These are phyloP conservation scores for Phalloptychus januarius DNA, from an alignment of 2,797 vertebrate genomes.

Conservation along the genomic window DNA sequence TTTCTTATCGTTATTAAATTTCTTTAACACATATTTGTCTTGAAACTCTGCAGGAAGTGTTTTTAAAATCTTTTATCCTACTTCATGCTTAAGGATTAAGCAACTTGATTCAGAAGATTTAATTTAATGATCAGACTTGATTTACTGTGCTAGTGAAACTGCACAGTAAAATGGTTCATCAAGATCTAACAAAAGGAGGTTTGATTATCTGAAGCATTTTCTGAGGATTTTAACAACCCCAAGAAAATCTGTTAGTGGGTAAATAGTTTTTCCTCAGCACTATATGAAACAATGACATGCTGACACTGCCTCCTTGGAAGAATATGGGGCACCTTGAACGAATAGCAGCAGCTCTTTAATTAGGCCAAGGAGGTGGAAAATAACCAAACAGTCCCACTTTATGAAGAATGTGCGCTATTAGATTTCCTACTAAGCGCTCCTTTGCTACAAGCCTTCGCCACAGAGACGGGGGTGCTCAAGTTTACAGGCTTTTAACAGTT, in stretches of 20 bases:
- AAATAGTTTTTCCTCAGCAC: neutral
- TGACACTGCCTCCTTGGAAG: slow-evolving; percentile 40
- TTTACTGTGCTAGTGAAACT: neutral
- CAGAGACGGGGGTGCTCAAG: slow-evolving; percentile 56
- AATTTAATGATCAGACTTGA: neutral
- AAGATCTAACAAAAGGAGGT: neutral
- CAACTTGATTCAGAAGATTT: neutral
- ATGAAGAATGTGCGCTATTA: slow-evolving; percentile 75
- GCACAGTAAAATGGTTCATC: neutral
- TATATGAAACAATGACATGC: slow-evolving; percentile 48
- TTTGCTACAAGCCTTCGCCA: slow-evolving; percentile 55
- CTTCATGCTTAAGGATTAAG: neutral
- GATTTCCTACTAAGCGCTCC: slow-evolving; percentile 67
- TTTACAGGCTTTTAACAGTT: slow-evolving; percentile 75
- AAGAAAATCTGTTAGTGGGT: neutral
- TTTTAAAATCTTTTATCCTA: neutral
- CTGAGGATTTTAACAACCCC: neutral
- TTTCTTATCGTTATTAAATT: neutral
- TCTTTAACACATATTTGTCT: neutral
- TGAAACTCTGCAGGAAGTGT: neutral
- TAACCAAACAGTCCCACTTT: slow-evolving; percentile 72
- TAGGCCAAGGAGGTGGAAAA: slow-evolving; percentile 73
- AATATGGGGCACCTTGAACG: slow-evolving; percentile 75
- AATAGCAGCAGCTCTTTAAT: slow-evolving; percentile 75
- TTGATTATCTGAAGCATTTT: neutral